These are phyloP conservation scores for Macquaria ambigua DNA, from an alignment of 2,113 vertebrate genomes.

Conservation along the genomic window DNA sequence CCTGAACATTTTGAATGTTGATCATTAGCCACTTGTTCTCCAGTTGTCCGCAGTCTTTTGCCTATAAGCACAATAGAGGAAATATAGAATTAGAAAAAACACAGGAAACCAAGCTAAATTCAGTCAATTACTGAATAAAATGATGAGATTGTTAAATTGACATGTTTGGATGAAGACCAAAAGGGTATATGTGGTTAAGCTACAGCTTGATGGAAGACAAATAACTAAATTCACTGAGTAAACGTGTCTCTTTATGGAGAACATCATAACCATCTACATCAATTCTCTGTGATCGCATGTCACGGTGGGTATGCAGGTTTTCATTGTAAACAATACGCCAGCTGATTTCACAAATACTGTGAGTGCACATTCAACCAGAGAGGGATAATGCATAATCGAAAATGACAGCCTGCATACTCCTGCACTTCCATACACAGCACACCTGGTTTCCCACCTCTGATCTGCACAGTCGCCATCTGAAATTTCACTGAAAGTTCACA, in stretches of 20 bases:
- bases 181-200: neutral
- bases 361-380: neutral
- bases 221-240: neutral
- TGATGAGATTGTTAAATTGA: neutral
- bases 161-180: neutral
- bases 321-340: neutral
- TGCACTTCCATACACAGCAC: neutral
- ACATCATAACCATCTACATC: neutral
- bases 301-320: neutral
- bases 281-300: neutral
- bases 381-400: neutral
- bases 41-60: constrained; percentile 97
- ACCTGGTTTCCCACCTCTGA: constrained; percentile 24
- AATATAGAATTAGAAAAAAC: neutral
- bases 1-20: constrained; percentile 99
- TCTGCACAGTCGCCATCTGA: constrained; percentile 29
- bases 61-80: constrained; percentile 79
- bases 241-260: neutral
- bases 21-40: constrained; percentile 99
- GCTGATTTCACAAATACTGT: constrained; percentile 3
- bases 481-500: constrained; percentile 50
- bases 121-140: neutral
- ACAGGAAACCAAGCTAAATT: neutral
- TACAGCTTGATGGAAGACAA: neutral
- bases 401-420: neutral